Conservation (phyloP, 1,140 invertebrate species). For the Nasonia vitripennis region DNA sequence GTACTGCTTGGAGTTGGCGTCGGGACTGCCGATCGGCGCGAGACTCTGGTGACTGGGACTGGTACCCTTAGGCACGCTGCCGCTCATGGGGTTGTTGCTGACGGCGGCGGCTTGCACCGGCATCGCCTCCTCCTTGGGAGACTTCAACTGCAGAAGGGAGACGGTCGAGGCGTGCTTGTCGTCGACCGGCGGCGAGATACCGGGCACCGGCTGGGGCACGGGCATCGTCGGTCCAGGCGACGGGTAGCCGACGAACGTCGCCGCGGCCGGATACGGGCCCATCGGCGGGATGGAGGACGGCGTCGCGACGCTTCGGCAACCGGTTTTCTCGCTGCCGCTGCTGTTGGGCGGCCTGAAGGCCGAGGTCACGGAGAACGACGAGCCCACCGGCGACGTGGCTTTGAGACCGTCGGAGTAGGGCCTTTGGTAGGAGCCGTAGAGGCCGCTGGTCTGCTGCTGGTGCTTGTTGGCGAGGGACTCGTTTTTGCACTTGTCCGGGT, state of each 20-base stretch:
- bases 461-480: slow-evolving; percentile 60
- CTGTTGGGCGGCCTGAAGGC: slow-evolving; percentile 84
- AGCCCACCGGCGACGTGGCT: slow-evolving; percentile 68
- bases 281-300: slow-evolving; percentile 72
- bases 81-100: slow-evolving; percentile 49
- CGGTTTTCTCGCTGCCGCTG: slow-evolving; percentile 69
- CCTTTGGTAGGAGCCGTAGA: slow-evolving; percentile 67
- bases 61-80: slow-evolving; percentile 51
- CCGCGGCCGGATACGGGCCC: slow-evolving; percentile 79
- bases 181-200: slow-evolving; percentile 65
- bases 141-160: slow-evolving; percentile 73
- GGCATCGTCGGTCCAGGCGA: slow-evolving; percentile 68
- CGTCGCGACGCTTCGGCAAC: slow-evolving; percentile 64
- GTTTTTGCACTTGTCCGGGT: slow-evolving; percentile 67
- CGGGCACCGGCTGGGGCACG: slow-evolving; percentile 65
- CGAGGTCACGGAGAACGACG: slow-evolving; percentile 82
- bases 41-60: slow-evolving; percentile 20
- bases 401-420: slow-evolving; percentile 68
- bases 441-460: slow-evolving; percentile 49
- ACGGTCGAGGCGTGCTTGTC: slow-evolving; percentile 70
- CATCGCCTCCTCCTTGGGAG: slow-evolving; percentile 72
- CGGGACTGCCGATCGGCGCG: slow-evolving; percentile 74
- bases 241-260: slow-evolving; percentile 80
- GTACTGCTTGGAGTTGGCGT: slow-evolving; percentile 81
- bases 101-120: slow-evolving; percentile 58